These are phyloP conservation scores for Leptopilina clavipes DNA, from an alignment of 1,140 invertebrate genomes.

Conservation along the genomic window DNA sequence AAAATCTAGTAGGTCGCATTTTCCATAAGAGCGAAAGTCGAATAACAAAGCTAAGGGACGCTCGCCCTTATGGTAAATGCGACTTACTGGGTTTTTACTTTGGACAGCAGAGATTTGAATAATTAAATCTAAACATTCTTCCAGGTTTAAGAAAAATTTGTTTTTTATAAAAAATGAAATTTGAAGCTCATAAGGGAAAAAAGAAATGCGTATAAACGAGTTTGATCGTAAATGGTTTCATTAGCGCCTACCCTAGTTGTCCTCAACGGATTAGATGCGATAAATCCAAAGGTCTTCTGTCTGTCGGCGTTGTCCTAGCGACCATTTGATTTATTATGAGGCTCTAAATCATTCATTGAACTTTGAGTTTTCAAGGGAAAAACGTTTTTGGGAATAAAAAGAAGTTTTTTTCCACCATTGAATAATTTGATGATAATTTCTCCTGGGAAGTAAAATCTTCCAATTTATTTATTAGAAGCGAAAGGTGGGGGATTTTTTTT, in stretches of 20 bases:
- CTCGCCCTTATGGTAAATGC: no score
- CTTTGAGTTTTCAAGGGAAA: constrained; percentile 24
- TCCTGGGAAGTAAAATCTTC: no score
- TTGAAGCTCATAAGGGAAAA: neutral
- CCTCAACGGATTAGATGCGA: constrained; percentile 51
- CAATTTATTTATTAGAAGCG: no score
- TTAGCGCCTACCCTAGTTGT: constrained; percentile 53
- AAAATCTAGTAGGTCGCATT: no score
- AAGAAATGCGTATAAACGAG: no score
- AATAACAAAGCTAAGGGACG: no score
- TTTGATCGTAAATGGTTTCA: constrained; percentile 57
- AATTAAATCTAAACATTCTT: no score
- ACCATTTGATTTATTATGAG: constrained; percentile 47
- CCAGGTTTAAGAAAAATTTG: no score
- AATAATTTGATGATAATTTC: constrained; percentile 51
- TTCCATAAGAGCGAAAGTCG: no score
- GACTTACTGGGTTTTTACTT: no score
- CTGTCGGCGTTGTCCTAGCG: constrained; percentile 46
- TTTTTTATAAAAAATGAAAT: neutral
- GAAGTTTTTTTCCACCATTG: constrained; percentile 51
- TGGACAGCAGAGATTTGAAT: no score
- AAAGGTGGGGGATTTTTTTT: no score
- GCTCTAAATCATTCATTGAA: neutral
- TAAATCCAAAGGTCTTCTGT: constrained; percentile 52
- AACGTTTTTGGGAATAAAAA: constrained; percentile 51